phyloP scores from a whole-genome alignment of 2,113 vertebrate species.

The Heterocephalus glaber region DNA sequence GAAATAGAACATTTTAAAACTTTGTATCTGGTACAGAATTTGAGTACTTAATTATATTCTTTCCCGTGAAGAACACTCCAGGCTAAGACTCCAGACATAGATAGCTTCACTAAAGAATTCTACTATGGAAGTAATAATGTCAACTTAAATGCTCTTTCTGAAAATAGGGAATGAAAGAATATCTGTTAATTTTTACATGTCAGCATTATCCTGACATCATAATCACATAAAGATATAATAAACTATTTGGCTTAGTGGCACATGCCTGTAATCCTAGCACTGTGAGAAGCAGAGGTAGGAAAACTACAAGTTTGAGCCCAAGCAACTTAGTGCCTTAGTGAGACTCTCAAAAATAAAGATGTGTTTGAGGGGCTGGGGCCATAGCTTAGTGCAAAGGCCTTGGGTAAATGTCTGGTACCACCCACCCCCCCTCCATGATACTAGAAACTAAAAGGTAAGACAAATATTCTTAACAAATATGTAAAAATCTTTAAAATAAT shows the following conservation, averaged over 20 bases:
- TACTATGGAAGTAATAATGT: background rate
- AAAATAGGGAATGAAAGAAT: background rate
- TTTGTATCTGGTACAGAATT: background rate
- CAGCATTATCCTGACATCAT: background rate
- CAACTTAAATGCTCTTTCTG: background rate
- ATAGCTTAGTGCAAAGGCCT: background rate
- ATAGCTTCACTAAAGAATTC: background rate
- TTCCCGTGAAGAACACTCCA: constrained; percentile 1
- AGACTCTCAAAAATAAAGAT: background rate
- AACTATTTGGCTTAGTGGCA: background rate
- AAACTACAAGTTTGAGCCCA: background rate
- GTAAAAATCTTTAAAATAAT: background rate
- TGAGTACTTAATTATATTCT: background rate
- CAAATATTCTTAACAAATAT: background rate
- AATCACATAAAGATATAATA: background rate
- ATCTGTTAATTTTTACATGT: background rate
- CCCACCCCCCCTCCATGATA: too few species aligned
- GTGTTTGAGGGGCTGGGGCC: background rate
- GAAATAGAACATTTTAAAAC: background rate
- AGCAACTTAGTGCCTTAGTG: background rate
- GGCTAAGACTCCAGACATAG: background rate
- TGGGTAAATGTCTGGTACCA: background rate
- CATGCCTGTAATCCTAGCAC: background rate
- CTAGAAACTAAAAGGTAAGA: background rate
- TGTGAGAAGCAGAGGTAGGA: background rate